Base-by-base conservation (phyloP, 2,113 vertebrate genomes). In the Tachuris rubrigastra region DNA sequence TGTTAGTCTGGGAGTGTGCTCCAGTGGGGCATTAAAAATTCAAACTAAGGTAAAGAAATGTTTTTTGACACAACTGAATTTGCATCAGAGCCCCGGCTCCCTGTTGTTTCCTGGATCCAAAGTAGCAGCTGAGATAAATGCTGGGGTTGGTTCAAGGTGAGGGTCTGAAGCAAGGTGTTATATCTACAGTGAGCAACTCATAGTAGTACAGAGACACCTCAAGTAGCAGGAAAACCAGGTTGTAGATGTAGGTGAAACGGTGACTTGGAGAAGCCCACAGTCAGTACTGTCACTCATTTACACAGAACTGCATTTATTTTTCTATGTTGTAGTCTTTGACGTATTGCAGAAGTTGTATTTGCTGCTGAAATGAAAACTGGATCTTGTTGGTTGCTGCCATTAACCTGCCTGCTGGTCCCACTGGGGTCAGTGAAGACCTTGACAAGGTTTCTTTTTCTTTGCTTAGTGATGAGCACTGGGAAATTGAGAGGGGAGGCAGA, bases 141-240 rank as follows among this genome's bases (percentile, higher is more conserved):
- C 6, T 69, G 25, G 1, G 10, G 14, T 21, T 84, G 44, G 15
- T n/a, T 85, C 50, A 81, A 52, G 65, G n/a, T 56, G 50, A 14
- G 2, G 8, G 4, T 42, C 31, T 49, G 78, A 85, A 85, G 27
- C 15, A n/a, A 73, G 23, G 6, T n/a, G 6, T 49, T 68, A 8
- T 27, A 56, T 24, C 46, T 31, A 47, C 9, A 50, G 8, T 8
- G 8, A 73, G 12, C 4, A 73, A 33, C 79, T 60, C 25, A 42
- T 23, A 0, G 1, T 30, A 44, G 20, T 14, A 49, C 0, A 0
- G 47, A 66, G 39, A 63, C 10, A 47, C 8, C 18, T 42, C 62
- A 86, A 12, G 20, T 16, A 27, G 12, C 8, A 23, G 15, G 44
- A 91, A 37, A 59, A 46, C 7, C 46, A 44, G 33, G 13, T 33